Base-by-base conservation (phyloP, 2,797 vertebrate genomes). In the Sebastes hubbsi region DNA sequence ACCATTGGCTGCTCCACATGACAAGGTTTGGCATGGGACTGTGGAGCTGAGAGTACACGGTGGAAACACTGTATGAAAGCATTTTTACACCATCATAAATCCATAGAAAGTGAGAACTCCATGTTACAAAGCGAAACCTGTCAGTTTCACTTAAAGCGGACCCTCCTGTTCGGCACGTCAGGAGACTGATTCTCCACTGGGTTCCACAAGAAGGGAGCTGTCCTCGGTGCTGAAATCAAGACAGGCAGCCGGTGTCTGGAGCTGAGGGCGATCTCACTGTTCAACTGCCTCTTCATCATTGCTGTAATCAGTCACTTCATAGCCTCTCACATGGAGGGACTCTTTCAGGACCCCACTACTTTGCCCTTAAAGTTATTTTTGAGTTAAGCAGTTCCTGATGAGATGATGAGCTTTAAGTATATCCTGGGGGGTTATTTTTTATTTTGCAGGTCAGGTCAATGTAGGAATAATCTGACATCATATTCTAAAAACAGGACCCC, bases 191-290 rank as follows among this genome's bases (percentile, higher is more conserved):
- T 81, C 80, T 83, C 71, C 22, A 8, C 55, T 55, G 83, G 66
- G 46, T 76, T 86, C 72, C 61, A 82, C 70, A 27, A 87, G 77
- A 75, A 78, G 68, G 75, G 90, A 91, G 88, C 93, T 93, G 87
- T 92, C 92, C 88, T 77, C 38, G 8, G 88, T 90, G 86, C 91
- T 94, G 91, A 93, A 94, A 86, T 83, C 66, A 79, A 78, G 82
- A 88, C 69, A 25, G 77, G 75, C 79, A 77, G 87, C 62, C 46
- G 20, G 24, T 76, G 71, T 83, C 74, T 56, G 12, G 49, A 84
- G 71, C 67, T 6, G 9, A 55, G 77, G 81, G 77, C n/a, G 72
- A 46, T 72, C 65, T 69, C 42, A 2, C 61, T 75, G 58, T 67
- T 82, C 56, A 69, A 24, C 38, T 74, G 46, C 25, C 30, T 78